These are phyloP conservation scores for Catharus fuscescens DNA, from an alignment of 2,113 vertebrate genomes.

Conservation along the genomic window DNA sequence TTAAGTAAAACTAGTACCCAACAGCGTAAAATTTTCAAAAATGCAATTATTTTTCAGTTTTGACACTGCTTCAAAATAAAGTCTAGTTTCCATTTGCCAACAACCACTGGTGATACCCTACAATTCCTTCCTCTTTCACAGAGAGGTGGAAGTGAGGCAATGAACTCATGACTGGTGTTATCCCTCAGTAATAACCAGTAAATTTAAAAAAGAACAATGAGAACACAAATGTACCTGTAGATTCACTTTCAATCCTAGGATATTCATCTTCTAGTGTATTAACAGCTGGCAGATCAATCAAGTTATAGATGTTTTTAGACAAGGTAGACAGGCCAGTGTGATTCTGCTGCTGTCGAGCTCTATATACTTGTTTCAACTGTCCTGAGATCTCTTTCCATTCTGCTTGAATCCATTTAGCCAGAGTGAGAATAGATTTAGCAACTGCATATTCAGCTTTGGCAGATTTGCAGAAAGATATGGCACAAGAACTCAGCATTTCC, in stretches of 20 bases:
- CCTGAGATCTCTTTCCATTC: constrained; percentile 98
- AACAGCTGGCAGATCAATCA: constrained; percentile 84
- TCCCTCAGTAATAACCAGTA: not conserved
- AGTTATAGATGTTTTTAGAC: constrained; percentile 85
- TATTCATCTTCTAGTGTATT: constrained; percentile 85
- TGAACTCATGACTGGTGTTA: not conserved
- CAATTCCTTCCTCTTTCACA: not conserved
- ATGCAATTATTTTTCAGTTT: not conserved
- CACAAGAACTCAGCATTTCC: constrained; percentile 96
- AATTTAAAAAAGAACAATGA: not conserved
- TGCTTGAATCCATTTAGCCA: constrained; percentile 95
- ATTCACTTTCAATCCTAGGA: constrained; percentile 89
- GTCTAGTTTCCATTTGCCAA: not conserved
- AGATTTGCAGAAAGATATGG: constrained; percentile 90
- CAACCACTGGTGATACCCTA: not conserved
- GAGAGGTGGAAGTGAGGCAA: not conserved
- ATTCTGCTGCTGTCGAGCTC: constrained; percentile 81
- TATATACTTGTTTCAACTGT: constrained; percentile 92
- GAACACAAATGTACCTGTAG: constrained; percentile 82
- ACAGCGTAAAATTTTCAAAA: not conserved
- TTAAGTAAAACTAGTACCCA: not conserved
- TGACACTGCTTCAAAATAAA: not conserved
- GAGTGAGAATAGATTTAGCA: constrained; percentile 92
- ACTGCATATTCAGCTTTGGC: constrained; percentile 93
- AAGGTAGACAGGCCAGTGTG: constrained; percentile 79